Percentiles rank a stretch among this genome's conserved stretches.
Evolutionary conservation across 2,113 vertebrate genomes (phyloP).

Genomic region (Dicentrarchus labrax): DNA sequence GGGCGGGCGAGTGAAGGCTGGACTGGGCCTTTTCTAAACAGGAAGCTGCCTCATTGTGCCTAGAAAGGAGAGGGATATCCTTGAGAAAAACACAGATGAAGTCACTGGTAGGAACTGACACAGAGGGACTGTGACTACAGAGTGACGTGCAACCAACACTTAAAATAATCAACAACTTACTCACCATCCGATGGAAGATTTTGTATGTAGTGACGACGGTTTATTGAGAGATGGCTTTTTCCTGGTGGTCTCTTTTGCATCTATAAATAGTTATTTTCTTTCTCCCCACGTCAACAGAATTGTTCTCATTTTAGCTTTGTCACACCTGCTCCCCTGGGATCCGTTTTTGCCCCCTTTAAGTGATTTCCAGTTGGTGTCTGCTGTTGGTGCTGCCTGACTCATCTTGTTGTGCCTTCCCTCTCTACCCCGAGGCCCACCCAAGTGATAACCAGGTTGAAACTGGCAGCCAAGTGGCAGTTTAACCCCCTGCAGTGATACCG

Average conservation of each 20-base stretch:
- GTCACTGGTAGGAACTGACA: slow-evolving; percentile 74
- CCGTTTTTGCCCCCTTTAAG: not conserved
- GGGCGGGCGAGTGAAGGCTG: slow-evolving; percentile 37
- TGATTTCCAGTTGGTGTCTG: slow-evolving; percentile 47
- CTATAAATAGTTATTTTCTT: slow-evolving; percentile 12
- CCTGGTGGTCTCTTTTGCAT: slow-evolving; percentile 5
- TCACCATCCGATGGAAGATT: slow-evolving; percentile 37
- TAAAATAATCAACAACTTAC: slow-evolving; percentile 33
- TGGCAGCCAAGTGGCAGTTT: slow-evolving; percentile 53
- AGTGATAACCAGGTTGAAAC: slow-evolving; percentile 36
- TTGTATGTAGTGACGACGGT: not conserved
- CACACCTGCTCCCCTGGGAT: slow-evolving; percentile 49
- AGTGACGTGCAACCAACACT: slow-evolving; percentile 51
- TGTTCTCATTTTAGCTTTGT: slow-evolving; percentile 30
- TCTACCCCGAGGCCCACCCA: slow-evolving; percentile 63
- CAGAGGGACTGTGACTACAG: slow-evolving; percentile 32
- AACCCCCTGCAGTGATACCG: slow-evolving; percentile 60
- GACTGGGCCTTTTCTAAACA: slow-evolving; percentile 80
- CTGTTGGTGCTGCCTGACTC: slow-evolving; percentile 21
- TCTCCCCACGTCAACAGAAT: not conserved
- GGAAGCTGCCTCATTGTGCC: slow-evolving; percentile 86
- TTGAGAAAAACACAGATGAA: slow-evolving; percentile 84
- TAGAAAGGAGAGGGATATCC: slow-evolving; percentile 84
- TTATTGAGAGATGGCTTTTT: not conserved
- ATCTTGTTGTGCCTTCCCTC: slow-evolving; percentile 16